Percentiles rank a stretch among this genome's conserved stretches.
Conservation (phyloP, 2,113 vertebrate genomes). For the Mus spicilegus region DNA sequence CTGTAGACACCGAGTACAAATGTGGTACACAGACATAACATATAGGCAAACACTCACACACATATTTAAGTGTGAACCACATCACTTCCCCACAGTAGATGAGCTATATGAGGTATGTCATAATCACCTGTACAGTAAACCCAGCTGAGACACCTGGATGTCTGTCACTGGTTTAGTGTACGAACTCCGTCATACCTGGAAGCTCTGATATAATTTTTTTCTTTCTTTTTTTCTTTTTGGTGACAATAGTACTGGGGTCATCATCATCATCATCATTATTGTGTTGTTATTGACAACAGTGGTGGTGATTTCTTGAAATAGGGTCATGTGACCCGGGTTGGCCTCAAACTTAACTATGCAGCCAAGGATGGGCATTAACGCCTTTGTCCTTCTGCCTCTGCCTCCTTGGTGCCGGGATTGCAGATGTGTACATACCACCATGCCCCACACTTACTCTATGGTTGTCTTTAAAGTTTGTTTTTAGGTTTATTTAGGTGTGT, state of each 20-base stretch:
- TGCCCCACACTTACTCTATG: not conserved
- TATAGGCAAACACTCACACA: not conserved
- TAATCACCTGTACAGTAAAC: not conserved
- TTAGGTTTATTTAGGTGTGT: not conserved
- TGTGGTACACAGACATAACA: not conserved
- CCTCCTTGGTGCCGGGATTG: not conserved
- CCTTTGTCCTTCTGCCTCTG: not conserved
- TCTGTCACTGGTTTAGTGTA: not conserved
- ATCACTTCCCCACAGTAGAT: not conserved
- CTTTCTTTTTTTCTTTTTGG: not conserved
- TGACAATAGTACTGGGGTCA: not conserved
- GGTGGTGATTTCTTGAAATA: not conserved
- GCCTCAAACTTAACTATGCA: not conserved
- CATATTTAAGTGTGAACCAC: not conserved
- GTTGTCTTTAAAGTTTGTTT: not conserved
- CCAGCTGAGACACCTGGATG: not conserved
- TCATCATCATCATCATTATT: not conserved
- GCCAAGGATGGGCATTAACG: not conserved
- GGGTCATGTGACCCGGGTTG: not conserved
- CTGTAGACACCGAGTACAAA: not conserved
- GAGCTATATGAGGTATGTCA: not conserved
- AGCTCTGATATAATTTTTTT: not conserved
- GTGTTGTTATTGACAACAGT: not conserved
- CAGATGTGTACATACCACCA: not conserved
- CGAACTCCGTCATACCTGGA: not conserved